phyloP scores from a whole-genome alignment of 2,113 vertebrate genomes.

The Otus sunia region DNA sequence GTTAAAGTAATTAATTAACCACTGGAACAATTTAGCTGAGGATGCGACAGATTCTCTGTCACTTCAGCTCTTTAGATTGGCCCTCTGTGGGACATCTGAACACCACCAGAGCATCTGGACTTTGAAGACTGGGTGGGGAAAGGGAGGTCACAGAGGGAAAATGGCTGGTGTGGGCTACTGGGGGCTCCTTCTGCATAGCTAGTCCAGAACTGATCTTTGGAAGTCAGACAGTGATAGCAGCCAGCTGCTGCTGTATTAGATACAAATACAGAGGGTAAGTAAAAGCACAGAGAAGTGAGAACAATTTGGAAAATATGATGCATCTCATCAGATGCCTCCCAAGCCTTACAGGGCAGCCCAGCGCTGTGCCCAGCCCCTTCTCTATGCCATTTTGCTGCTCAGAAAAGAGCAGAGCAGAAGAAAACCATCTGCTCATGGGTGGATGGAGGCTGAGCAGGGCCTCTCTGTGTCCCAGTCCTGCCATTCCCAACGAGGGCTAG shows the following conservation, averaged over 20 bases:
- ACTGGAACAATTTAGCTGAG: background rate
- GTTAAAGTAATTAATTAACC: slow-evolving; percentile 10
- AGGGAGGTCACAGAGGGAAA: background rate
- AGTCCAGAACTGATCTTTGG: background rate
- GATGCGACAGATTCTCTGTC: background rate
- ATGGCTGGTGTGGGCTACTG: background rate
- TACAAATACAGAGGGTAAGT: background rate
- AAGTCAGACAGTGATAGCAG: background rate
- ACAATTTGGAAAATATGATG: background rate
- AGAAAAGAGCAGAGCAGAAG: background rate
- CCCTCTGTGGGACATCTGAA: background rate
- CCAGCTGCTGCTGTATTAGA: background rate
- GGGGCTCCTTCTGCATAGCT: background rate
- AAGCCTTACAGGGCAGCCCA: background rate
- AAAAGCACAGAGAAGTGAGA: background rate
- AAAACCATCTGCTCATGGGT: background rate
- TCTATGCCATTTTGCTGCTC: background rate
- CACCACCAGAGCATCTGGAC: background rate
- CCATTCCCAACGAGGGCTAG: rapidly evolving
- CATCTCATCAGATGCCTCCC: background rate
- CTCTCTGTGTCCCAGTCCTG: background rate
- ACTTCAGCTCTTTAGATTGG: background rate
- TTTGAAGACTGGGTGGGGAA: background rate
- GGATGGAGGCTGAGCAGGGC: background rate
- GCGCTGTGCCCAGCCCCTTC: background rate